Percentiles rank a stretch among this genome's conserved stretches.
Evolutionary conservation across 2,888 invertebrate species (phyloP).

Genomic region (Osmoderma eremita): DNA sequence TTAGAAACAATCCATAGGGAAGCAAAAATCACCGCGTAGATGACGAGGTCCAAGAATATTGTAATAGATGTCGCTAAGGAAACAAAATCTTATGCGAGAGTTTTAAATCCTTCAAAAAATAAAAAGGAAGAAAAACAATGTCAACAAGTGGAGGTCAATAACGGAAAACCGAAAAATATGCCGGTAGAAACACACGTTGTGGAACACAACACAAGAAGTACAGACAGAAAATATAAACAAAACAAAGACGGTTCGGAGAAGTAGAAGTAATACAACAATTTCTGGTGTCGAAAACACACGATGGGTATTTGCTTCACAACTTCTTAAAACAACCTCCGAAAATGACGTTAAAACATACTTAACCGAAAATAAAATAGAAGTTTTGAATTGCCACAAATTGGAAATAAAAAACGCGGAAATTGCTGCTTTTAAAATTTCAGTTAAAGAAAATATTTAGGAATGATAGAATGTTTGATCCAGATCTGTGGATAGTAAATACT

Average conservation of each 20-base stretch:
- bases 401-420: neutral
- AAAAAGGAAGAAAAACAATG: neutral
- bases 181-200: neutral
- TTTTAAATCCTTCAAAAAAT: neutral
- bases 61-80: too few species aligned
- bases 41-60: neutral
- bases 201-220: neutral
- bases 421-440: neutral
- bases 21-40: neutral
- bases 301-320: neutral
- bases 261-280: neutral
- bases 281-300: neutral
- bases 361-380: neutral
- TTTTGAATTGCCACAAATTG: neutral
- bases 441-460: neutral
- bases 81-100: neutral
- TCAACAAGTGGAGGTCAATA: neutral
- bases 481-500: neutral
- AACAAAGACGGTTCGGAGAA: neutral
- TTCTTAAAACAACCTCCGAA: neutral
- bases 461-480: neutral
- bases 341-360: too few species aligned
- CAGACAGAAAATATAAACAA: neutral
- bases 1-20: neutral
- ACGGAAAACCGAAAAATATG: neutral